Percentiles rank a stretch among this genome's conserved stretches.
These are phyloP conservation scores for Acanthurus lineatus DNA, from an alignment of 2,797 vertebrate species.

Conservation along the genomic window DNA sequence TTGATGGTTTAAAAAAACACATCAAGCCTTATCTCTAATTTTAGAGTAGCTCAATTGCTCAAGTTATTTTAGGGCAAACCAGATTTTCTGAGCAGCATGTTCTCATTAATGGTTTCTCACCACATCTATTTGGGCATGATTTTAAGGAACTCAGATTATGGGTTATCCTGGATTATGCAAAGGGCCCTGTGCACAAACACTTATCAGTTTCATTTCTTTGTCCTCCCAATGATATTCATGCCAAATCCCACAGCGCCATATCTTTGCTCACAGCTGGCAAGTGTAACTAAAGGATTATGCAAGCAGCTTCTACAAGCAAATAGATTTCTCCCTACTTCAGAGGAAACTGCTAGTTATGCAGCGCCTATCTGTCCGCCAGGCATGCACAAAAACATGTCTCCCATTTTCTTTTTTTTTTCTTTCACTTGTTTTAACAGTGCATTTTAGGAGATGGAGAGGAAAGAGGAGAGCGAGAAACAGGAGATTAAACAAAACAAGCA, in stretches of 20 bases:
- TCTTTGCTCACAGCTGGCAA: constrained; percentile 96
- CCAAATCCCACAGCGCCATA: constrained; percentile 88
- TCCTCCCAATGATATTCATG: constrained; percentile 89
- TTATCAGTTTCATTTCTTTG: constrained; percentile 90
- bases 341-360: constrained; percentile 85
- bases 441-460: constrained; percentile 60
- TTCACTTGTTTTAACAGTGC: constrained; percentile 81
- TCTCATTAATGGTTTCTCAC: constrained; percentile 69
- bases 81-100: constrained; percentile 47
- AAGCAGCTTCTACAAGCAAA: constrained; percentile 89
- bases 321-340: constrained; percentile 90
- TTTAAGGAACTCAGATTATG: constrained; percentile 83
- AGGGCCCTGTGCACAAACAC: constrained; percentile 82
- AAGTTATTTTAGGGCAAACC: constrained; percentile 53
- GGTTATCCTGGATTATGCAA: constrained; percentile 88
- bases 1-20: background rate
- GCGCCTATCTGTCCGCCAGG: constrained; percentile 85
- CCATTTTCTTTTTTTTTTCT: constrained; percentile 59
- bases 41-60: constrained; percentile 21
- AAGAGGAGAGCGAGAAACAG: constrained; percentile 28
- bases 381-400: constrained; percentile 82
- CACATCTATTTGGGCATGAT: constrained; percentile 71
- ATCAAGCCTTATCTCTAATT: constrained; percentile 45
- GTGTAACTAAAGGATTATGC: constrained; percentile 95
- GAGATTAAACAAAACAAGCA: constrained; percentile 46